Evolutionary conservation across 2,113 vertebrate species (phyloP).

Genomic region (Chloebia gouldiae): DNA sequence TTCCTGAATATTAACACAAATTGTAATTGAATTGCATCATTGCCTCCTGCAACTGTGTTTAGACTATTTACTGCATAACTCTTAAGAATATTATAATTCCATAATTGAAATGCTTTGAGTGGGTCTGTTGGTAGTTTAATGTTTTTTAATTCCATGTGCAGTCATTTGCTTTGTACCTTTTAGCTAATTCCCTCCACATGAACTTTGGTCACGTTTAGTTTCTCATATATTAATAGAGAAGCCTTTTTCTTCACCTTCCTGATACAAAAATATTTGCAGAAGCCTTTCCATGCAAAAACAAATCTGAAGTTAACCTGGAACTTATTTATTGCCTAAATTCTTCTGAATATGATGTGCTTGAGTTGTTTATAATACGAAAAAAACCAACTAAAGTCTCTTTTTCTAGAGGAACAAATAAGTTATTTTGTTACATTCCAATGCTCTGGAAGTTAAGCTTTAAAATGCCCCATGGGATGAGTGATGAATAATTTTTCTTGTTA

Average conservation of each 20-base stretch:
- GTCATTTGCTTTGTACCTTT: background rate
- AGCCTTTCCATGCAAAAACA: background rate
- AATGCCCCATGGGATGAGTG: background rate
- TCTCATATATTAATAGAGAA: background rate
- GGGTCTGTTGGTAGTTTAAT: background rate
- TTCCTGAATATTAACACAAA: background rate
- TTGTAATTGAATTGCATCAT: background rate
- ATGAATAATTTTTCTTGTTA: background rate
- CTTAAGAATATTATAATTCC: background rate
- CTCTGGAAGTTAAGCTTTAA: background rate
- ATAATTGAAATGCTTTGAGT: conserved; percentile 11
- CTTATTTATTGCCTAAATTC: background rate
- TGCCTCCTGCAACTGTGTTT: background rate
- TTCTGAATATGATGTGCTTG: background rate
- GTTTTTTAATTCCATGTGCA: background rate
- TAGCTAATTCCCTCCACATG: background rate
- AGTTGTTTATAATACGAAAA: background rate
- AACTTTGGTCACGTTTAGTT: background rate
- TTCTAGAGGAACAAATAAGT: background rate
- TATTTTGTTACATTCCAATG: background rate
- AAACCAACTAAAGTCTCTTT: background rate
- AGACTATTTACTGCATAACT: background rate
- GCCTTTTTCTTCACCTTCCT: background rate
- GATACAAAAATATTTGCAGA: background rate
- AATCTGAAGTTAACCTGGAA: background rate